phyloP scores from a whole-genome alignment of 2,113 vertebrate species.

The Motacilla tschutschensis region DNA sequence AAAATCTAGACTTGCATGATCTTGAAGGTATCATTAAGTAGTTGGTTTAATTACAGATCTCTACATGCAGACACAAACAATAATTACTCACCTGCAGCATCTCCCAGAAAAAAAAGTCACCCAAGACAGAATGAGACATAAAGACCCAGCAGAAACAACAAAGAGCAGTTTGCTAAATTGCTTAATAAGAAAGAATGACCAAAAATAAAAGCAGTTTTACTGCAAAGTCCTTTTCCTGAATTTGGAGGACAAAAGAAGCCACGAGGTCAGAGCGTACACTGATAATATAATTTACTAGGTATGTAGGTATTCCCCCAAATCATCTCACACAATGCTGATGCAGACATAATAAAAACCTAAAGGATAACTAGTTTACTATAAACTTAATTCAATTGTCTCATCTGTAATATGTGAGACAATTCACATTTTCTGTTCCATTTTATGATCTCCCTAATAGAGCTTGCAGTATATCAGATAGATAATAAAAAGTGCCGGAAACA shows the following conservation, averaged over 20 bases:
- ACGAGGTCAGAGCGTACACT: accelerated
- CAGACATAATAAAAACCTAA: not conserved
- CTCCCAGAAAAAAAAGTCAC: not conserved
- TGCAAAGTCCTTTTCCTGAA: not conserved
- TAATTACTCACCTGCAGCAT: not conserved
- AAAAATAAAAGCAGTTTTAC: not conserved
- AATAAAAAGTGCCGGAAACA: not conserved
- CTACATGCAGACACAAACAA: not conserved
- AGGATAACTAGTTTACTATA: not conserved
- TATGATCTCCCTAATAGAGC: not conserved
- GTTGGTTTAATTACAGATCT: not conserved
- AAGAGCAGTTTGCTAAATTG: not conserved
- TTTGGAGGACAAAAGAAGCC: not conserved
- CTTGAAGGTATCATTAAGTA: not conserved
- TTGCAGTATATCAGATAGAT: not conserved
- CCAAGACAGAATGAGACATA: not conserved
- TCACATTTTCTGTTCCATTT: not conserved
- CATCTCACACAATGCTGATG: not conserved
- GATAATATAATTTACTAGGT: not conserved
- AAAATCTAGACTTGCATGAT: not conserved
- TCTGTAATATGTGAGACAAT: not conserved
- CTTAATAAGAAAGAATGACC: not conserved
- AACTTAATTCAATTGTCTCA: not conserved
- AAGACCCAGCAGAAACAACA: not conserved
- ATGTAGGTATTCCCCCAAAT: not conserved